Conservation (phyloP, 2,888 invertebrate genomes). For the Pristionchus japonicus region DNA sequence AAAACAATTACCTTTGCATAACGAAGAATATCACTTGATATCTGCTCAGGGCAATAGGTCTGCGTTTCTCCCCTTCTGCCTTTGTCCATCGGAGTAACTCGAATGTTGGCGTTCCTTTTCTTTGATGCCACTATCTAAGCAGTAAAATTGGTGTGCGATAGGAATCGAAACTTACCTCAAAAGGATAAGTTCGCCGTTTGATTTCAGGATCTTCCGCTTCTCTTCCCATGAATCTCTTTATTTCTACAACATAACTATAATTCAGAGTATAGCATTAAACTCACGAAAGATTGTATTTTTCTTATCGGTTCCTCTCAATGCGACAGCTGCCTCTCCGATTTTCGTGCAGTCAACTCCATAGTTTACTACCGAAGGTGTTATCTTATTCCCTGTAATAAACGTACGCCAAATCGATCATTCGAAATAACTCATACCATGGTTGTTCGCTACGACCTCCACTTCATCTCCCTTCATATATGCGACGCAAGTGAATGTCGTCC, state of each 20-base stretch:
- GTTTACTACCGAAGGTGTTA: neutral
- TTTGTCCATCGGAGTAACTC: neutral
- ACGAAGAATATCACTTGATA: neutral
- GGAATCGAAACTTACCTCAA: neutral
- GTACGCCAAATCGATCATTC: too few species aligned
- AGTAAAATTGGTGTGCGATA: too few species aligned
- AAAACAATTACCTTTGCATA: neutral
- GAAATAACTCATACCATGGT: neutral
- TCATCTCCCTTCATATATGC: neutral
- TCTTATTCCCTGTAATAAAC: neutral
- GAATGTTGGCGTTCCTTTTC: neutral
- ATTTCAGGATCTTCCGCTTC: neutral
- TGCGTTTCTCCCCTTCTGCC: neutral
- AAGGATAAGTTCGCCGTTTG: neutral
- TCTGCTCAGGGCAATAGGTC: neutral
- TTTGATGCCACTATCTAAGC: neutral
- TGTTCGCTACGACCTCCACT: neutral
- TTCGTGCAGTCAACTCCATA: neutral
- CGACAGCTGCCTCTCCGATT: neutral
- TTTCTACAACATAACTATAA: too few species aligned
- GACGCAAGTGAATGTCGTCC: conserved; percentile 18
- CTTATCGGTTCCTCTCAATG: neutral
- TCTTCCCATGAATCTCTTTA: neutral
- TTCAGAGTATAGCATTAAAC: too few species aligned
- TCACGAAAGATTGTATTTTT: neutral